Conservation (phyloP, 1,140 invertebrate genomes). For the Lucilia sericata region DNA sequence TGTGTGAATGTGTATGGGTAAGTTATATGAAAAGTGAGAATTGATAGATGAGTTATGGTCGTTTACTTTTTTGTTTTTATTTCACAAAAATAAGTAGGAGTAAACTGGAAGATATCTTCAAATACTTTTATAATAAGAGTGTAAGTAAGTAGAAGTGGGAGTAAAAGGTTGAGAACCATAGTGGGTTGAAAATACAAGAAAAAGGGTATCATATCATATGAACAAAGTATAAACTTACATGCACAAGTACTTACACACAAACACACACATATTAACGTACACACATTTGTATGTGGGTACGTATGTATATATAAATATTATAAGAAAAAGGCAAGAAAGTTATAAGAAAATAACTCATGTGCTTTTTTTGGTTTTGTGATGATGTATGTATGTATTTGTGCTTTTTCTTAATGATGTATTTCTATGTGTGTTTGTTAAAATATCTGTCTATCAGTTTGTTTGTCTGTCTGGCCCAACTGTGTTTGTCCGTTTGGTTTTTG, state of each 20-base stretch:
- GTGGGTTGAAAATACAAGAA: neutral
- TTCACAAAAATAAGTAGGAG: neutral
- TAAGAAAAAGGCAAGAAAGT: slow-evolving; percentile 8
- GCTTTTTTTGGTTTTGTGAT: neutral
- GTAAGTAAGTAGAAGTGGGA: neutral
- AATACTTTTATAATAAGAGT: too few relatives aligned
- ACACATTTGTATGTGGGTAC: neutral
- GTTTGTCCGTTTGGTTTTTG: slow-evolving; percentile 16
- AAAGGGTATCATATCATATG: slow-evolving; percentile 10
- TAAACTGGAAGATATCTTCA: neutral
- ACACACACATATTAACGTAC: neutral
- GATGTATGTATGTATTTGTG: neutral
- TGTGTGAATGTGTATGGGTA: slow-evolving; percentile 52
- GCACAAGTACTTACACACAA: neutral
- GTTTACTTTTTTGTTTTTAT: slow-evolving; percentile 14
- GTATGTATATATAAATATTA: neutral
- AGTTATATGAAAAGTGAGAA: slow-evolving; percentile 58
- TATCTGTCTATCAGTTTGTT: slow-evolving; percentile 3
- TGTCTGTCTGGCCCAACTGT: neutral
- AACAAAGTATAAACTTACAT: neutral
- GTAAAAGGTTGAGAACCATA: neutral
- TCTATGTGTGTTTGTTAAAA: slow-evolving; percentile 3
- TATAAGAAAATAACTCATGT: slow-evolving; percentile 26
- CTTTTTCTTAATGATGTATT: slow-evolving; percentile 19
- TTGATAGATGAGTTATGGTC: slow-evolving; percentile 67